phyloP scores from a whole-genome alignment of 2,797 vertebrate species.

The Bryconaethiops microstoma region DNA sequence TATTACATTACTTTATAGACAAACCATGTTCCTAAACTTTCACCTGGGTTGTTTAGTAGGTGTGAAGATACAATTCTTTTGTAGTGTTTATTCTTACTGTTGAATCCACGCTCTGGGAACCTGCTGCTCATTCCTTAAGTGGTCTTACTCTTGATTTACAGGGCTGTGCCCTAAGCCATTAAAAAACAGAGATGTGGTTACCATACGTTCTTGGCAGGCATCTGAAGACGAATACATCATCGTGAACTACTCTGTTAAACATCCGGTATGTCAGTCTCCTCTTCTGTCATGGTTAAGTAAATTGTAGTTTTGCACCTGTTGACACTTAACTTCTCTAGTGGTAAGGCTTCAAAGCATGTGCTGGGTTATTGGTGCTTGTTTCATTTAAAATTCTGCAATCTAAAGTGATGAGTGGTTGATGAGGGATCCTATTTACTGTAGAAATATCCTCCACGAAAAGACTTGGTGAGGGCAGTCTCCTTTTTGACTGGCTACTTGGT shows the following conservation, averaged over 20 bases:
- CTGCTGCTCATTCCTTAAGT: neutral
- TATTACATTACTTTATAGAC: neutral
- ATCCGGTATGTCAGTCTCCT: slow-evolving; percentile 66
- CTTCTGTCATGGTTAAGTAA: neutral
- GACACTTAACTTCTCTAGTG: too few species aligned
- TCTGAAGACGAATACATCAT: slow-evolving; percentile 74
- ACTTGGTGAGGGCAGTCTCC: slow-evolving; percentile 81
- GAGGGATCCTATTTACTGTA: slow-evolving; percentile 54
- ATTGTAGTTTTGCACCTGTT: too few species aligned
- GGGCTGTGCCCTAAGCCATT: slow-evolving; percentile 77
- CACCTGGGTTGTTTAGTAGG: neutral
- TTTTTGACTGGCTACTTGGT: slow-evolving; percentile 81
- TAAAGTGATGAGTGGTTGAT: neutral
- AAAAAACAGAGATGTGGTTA: slow-evolving; percentile 81
- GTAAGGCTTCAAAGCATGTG: neutral
- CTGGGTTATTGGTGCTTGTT: neutral
- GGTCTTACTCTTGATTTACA: slow-evolving; percentile 48
- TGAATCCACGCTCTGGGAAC: neutral
- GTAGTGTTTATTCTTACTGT: neutral
- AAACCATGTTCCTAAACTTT: neutral
- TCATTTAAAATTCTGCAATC: neutral
- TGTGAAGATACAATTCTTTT: neutral
- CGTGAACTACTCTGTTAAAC: slow-evolving; percentile 79
- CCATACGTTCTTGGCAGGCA: slow-evolving; percentile 77
- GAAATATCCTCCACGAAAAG: slow-evolving; percentile 73